Conservation (phyloP, 2,113 vertebrate species). For the Rhea americana region DNA sequence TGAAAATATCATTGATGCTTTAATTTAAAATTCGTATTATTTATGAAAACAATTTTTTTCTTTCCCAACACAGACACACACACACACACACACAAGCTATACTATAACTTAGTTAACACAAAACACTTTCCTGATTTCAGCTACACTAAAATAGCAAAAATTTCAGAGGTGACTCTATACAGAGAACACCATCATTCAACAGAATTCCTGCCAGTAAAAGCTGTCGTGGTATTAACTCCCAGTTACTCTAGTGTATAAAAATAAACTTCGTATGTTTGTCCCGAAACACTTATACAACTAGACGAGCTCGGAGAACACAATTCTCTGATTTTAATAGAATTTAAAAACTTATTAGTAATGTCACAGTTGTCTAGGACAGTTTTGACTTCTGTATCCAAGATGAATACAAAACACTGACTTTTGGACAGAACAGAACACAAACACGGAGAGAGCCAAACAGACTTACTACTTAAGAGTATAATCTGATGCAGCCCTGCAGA, state of each 20-base stretch:
- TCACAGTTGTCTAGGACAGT: neutral
- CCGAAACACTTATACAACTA: neutral
- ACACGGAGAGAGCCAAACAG: neutral
- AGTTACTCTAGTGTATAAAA: neutral
- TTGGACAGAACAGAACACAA: neutral
- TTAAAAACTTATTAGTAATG: neutral
- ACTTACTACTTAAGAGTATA: neutral
- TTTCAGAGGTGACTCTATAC: neutral
- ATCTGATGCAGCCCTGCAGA: neutral
- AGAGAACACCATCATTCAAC: neutral
- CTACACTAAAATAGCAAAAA: neutral
- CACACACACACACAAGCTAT: slow-evolving; percentile 36
- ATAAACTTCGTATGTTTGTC: slow-evolving; percentile 12
- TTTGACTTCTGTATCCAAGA: neutral
- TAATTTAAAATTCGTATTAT: neutral
- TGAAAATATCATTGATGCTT: neutral
- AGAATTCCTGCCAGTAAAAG: neutral
- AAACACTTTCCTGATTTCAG: neutral
- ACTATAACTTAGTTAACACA: neutral
- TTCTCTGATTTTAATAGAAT: neutral
- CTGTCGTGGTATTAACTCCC: neutral
- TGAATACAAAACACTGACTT: neutral
- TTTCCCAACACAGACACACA: neutral
- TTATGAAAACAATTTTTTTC: neutral
- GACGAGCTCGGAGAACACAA: neutral